Conservation (phyloP, 2,888 invertebrate species). For the Callosobruchus maculatus region DNA sequence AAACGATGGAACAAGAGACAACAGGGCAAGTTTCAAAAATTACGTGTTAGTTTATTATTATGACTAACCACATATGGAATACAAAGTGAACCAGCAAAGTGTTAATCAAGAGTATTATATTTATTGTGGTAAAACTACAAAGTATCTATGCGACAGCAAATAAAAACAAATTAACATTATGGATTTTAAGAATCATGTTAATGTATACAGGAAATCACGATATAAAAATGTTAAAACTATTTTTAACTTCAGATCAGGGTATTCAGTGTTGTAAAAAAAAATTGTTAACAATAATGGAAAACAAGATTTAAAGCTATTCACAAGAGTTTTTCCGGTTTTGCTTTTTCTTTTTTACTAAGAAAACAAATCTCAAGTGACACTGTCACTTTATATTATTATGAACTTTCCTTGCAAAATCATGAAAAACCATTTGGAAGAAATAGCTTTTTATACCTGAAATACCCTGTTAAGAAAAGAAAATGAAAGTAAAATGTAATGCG, state of each 20-base stretch:
- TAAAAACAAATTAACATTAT: conserved; percentile 14
- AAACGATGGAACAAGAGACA: too few relatives aligned
- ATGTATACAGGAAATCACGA: background rate
- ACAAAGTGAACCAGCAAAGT: too few relatives aligned
- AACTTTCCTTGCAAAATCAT: background rate
- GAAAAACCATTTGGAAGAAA: background rate
- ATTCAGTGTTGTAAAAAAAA: too few relatives aligned
- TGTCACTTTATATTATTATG: too few relatives aligned
- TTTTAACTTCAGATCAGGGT: background rate
- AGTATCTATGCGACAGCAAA: conserved; percentile 16
- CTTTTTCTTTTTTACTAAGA: too few relatives aligned
- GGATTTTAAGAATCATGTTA: conserved; percentile 2
- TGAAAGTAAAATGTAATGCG: background rate
- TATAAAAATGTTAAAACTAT: background rate
- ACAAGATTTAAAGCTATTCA: too few relatives aligned
- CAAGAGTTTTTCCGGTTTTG: background rate
- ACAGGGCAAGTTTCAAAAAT: too few relatives aligned
- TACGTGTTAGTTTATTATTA: too few relatives aligned
- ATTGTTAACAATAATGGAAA: too few relatives aligned
- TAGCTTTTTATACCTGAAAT: background rate
- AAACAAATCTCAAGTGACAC: too few relatives aligned
- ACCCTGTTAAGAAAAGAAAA: background rate
- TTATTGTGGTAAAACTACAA: conserved; percentile 30
- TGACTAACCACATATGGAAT: too few relatives aligned
- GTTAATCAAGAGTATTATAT: conserved; percentile 4